Evolutionary conservation across 2,888 invertebrate species (phyloP), one percentile per base, ranked within the genome.

Genomic region (Octodonta nipae): DNA sequence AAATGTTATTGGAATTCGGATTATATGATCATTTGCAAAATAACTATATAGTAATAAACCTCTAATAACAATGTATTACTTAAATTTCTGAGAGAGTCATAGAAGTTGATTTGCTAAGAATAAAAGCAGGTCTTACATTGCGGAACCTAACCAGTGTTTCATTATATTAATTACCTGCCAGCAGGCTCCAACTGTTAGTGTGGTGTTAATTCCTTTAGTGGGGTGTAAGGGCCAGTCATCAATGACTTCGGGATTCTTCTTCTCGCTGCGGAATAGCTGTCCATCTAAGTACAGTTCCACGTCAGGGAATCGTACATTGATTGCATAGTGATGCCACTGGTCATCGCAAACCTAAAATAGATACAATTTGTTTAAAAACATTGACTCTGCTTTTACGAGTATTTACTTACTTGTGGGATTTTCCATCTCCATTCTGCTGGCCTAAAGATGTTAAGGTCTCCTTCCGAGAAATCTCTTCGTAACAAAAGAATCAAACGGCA

Each of bases 391-490:
- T n/a, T n/a, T n/a, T n/a, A n/a, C n/a, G n/a, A n/a, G n/a, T n/a
- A n/a, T n/a, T n/a, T n/a, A 30, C 34, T 38, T 42, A 88, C 85
- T 68, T 91, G 86, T 0, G 88, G 79, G 34, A 95, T 69, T 62
- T 89, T 88, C 95, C 95, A 98, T 46, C 96, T 75, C 93, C 95
- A 98, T 64, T 98, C 96, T 1, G 96, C 96, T 0, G 96, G 96
- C 32, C 91, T 72, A 73, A 91, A 91, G 53, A 88, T 89, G 64
- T 89, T 91, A 35, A 88, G 71, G 59, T 89, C 87, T 1, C 88
- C 88, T 53, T 89, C 86, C 13, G 86, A 84, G 62, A 86, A 89
- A 66, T 96, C 96, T 4, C 81, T 68, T 26, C 83, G 64, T 51
- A 98, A 67, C 46, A 98, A 70, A 45, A 98, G 70, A 51, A 98